Evolutionary conservation across 2,888 invertebrate genomes (phyloP).

Genomic region (Limnephilus auricula): DNA sequence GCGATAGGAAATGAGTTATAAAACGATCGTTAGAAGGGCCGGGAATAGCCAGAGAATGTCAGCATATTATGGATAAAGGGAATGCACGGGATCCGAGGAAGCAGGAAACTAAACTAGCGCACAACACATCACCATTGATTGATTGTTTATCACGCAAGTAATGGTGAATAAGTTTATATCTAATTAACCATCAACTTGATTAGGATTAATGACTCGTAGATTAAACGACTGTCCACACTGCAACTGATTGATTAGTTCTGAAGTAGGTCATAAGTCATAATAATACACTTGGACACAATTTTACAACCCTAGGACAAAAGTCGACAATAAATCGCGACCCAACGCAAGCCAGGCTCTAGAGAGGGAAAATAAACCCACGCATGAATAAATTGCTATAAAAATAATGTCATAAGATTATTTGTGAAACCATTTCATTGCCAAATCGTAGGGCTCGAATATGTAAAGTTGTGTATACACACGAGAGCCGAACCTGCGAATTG

Average conservation of each 20-base stretch:
- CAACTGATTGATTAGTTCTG: neutral
- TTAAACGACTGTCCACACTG: neutral
- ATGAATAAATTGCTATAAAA: neutral
- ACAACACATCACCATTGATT: neutral
- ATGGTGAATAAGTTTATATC: neutral
- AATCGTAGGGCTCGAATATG: neutral
- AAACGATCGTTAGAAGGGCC: conserved; percentile 14
- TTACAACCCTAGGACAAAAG: neutral
- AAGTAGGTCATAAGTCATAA: neutral
- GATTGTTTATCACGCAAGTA: neutral
- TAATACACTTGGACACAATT: neutral
- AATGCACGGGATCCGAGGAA: neutral
- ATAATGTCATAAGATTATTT: neutral
- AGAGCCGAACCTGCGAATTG: too few relatives aligned
- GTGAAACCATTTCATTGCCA: neutral
- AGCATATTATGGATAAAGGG: neutral
- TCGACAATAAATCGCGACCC: neutral
- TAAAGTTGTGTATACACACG: too few relatives aligned
- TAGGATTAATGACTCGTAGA: neutral
- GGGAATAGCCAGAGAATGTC: conserved; percentile 6
- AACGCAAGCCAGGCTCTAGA: neutral
- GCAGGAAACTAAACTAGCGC: neutral
- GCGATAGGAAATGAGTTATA: conserved; percentile 23
- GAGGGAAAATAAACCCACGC: neutral
- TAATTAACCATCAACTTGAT: neutral